Evolutionary conservation across 2,797 vertebrate species (phyloP).

Genomic region (Rhinogobio ventralis): DNA sequence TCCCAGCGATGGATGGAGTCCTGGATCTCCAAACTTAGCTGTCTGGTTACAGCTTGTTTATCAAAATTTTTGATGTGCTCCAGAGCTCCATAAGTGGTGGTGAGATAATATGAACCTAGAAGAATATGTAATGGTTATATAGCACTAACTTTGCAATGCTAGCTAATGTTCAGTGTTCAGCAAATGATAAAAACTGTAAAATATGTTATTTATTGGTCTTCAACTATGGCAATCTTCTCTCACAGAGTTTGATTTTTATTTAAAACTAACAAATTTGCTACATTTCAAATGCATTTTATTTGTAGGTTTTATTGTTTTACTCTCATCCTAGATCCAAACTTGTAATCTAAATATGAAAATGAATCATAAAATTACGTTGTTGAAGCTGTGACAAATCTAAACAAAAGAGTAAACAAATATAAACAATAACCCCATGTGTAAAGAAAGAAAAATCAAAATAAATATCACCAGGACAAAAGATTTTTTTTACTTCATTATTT

Average conservation of each 20-base stretch:
- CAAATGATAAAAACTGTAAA: neutral
- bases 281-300: neutral
- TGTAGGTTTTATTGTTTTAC: neutral
- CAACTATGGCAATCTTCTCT: neutral
- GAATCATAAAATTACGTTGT: neutral
- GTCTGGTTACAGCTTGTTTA: conserved; percentile 88
- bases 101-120: conserved; percentile 95
- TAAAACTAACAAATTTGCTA: neutral
- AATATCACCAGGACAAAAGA: neutral
- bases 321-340: neutral
- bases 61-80: conserved; percentile 96
- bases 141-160: neutral
- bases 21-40: conserved; percentile 93
- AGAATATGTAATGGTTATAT: neutral
- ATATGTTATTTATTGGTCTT: neutral
- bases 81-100: conserved; percentile 94
- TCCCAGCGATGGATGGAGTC: conserved; percentile 98
- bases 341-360: neutral
- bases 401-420: neutral
- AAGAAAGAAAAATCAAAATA: neutral
- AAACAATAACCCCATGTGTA: neutral
- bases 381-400: neutral
- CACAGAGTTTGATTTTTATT: neutral
- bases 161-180: neutral
- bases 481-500: neutral